Base-by-base conservation (phyloP, 2,888 invertebrate species). In the Bursaphelenchus okinawaensis region DNA sequence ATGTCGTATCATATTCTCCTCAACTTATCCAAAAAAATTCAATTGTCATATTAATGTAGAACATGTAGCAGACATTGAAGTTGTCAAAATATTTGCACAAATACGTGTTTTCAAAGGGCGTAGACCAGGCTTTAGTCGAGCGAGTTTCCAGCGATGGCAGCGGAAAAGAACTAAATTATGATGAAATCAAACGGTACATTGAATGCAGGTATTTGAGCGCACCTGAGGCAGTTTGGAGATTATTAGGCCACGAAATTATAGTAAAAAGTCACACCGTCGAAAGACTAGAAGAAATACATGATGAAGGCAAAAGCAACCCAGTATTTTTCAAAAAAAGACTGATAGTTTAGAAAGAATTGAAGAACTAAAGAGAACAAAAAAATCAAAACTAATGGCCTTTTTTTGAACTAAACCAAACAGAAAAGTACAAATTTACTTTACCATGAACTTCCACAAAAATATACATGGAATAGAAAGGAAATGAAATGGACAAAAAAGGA, bases 41-140 rank as follows among this genome's bases (percentile, higher is more conserved):
- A 72, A 83, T 61, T 69, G 70, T 20, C 84, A 84, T 66, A 82
- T 84, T 40, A 84, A 84, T 72, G 79, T 84, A 2, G 83, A 84
- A 74, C 52, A 72, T 20, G 77, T 75, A n/a, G 59, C 51, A 62
- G 4, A 61, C 72, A 19, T 54, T 82, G 4, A 68, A 55, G 22
- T 60, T 64, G 8, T 64, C 77, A 0, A 81, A 79, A 62, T 82
- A 83, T 63, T 19, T 83, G 16, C 75, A 63, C 65, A 81, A 82
- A 51, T 83, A 83, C 62, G 67, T 78, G 0, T 77, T 75, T 62
- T 82, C 77, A 70, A 79, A 75, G 1, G 59, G 66, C 51, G 74
- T 78, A 52, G 61, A 67, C 28, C 69, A 70, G 16, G 54, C 28
- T 26, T n/a, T 73, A 6, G 58, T 68, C 55, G 0, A 61, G n/a